These are phyloP conservation scores for Orcinus orca DNA, from an alignment of 2,113 vertebrate genomes.

Conservation along the genomic window DNA sequence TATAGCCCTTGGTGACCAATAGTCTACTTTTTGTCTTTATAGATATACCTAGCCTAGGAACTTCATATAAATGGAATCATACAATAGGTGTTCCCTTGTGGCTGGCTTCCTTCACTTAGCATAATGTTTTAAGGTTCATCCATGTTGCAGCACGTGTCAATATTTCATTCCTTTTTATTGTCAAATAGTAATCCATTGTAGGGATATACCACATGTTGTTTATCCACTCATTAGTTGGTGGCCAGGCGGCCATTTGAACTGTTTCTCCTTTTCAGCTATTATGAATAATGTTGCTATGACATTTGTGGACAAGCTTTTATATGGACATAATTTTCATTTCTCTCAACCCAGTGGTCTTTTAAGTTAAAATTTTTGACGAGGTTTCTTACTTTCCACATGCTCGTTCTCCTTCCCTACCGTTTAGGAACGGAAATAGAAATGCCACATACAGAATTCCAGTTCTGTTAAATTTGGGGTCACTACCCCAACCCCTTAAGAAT, in stretches of 20 bases:
- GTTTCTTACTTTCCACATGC: background rate
- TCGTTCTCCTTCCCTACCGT: background rate
- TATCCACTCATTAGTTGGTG: background rate
- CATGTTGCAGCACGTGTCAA: background rate
- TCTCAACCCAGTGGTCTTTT: background rate
- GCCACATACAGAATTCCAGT: background rate
- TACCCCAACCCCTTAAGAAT: background rate
- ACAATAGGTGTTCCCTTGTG: background rate
- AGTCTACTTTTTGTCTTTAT: background rate
- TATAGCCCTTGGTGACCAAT: background rate
- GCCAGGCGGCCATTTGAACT: background rate
- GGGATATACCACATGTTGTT: background rate
- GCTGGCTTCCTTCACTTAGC: background rate
- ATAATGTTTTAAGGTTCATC: background rate
- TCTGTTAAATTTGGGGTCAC: background rate
- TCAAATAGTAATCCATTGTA: background rate
- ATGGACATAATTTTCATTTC: conserved; percentile 9
- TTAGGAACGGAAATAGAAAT: conserved; percentile 28
- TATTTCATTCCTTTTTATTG: background rate
- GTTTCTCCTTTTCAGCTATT: background rate
- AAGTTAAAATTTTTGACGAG: background rate
- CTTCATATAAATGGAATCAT: background rate
- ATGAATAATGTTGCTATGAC: background rate
- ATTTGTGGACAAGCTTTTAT: background rate
- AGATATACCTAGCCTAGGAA: background rate